These are phyloP conservation scores for Petrolisthes cinctipes DNA, from an alignment of 2,888 invertebrate species.

Conservation along the genomic window DNA sequence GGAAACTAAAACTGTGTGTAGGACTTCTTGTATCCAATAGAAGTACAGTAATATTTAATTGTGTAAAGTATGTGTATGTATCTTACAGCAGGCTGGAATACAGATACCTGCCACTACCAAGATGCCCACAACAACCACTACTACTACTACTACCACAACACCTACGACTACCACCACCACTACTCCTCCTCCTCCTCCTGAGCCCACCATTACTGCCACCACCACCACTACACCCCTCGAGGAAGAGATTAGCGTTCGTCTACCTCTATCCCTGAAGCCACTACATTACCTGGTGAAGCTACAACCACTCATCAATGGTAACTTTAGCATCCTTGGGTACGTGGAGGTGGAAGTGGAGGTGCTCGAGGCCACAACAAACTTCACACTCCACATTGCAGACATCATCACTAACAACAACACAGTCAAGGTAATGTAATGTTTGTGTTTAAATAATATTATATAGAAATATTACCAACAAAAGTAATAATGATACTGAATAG, in stretches of 20 bases:
- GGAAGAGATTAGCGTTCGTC: conserved; percentile 33
- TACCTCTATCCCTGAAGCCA: conserved; percentile 43
- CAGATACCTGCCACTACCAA: background rate
- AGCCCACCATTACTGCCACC: background rate
- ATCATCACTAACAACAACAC: conserved; percentile 76
- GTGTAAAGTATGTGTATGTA: too few species aligned
- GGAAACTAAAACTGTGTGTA: too few species aligned
- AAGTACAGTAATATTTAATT: too few species aligned
- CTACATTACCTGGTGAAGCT: conserved; percentile 68
- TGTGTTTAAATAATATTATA: too few species aligned
- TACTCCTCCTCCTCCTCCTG: conserved; percentile 1
- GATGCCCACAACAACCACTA: conserved; percentile 8
- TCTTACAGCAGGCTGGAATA: too few species aligned
- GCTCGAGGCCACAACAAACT: conserved; percentile 48
- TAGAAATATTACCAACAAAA: too few species aligned
- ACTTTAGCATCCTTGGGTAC: conserved; percentile 66
- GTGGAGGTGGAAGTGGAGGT: conserved; percentile 65
- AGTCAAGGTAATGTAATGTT: conserved; percentile 70
- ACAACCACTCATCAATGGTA: conserved; percentile 72
- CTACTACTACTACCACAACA: background rate
- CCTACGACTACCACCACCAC: background rate
- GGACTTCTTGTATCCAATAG: too few species aligned
- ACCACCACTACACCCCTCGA: background rate
- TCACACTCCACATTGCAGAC: conserved; percentile 71
- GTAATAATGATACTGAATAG: too few species aligned